Base-by-base conservation (phyloP, 2,113 vertebrate genomes). In the Alligator sinensis region DNA sequence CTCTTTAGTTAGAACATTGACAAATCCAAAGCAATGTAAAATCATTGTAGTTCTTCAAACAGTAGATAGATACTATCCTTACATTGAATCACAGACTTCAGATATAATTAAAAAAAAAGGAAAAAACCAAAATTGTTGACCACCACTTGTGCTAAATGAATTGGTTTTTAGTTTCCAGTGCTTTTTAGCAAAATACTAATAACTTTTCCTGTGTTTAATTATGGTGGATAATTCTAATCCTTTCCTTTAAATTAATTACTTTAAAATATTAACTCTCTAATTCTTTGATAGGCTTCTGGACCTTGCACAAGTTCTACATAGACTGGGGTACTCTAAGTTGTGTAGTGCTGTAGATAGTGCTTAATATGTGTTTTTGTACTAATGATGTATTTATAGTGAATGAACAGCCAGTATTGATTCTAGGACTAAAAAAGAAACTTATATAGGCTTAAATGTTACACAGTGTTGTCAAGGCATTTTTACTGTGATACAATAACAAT, bases 131-230 rank as follows among this genome's bases (percentile, higher is more conserved):
- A 68, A 70, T 38, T 21, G 77, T 81, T 95, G 86, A 82, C 88
- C 80, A 68, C 66, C 92, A 94, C 82, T 93, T 95, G 17, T 55
- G 93, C 84, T 84, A 97, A 97, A 98, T 98, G 97, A 98, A 98
- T 98, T 98, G 97, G 97, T 98, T 98, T 97, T 97, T 91, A 90
- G 81, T 94, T 95, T 97, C 82, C 47, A 74, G 57, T 78, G 60
- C 93, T 97, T 85, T 89, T 84, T 94, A 91, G 91, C 83, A 90
- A 90, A 25, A 21, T 80, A 34, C 95, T 97, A 97, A 97, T 87
- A 68, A 61, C 81, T 66, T 80, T 94, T 86, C 80, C 87, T 59
- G 55, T 90, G 86, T 54, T 1, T 89, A 93, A 86, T 93, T 95
- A 80, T 57, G 80, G 57, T 74, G 91, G 79, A 64, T 70, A 16